phyloP scores from a whole-genome alignment of 37 sponge, comb jelly and placozoan species.

The Bolinopsis microptera region DNA sequence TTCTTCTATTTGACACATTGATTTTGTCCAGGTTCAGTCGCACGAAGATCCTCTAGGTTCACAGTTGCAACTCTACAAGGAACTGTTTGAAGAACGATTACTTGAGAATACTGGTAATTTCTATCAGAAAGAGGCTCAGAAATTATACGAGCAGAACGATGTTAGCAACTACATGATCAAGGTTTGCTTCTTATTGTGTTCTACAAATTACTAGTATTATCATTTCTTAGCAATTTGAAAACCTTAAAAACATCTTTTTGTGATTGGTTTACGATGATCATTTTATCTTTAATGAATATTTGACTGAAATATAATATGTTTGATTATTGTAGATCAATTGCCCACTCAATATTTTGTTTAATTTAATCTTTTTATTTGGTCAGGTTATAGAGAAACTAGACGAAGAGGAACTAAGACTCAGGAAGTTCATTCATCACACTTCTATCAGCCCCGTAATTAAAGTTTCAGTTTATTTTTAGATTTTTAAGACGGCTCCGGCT shows the following conservation, averaged over 20 bases:
- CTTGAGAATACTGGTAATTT: background rate
- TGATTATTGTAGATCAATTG: no score
- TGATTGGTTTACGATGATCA: no score
- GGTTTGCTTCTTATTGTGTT: no score
- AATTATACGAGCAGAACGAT: background rate
- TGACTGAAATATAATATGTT: no score
- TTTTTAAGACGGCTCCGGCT: no score
- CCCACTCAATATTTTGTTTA: no score
- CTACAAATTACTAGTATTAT: no score
- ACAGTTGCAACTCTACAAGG: conserved; percentile 21
- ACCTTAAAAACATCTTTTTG: no score
- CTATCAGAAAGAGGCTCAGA: conserved; percentile 59
- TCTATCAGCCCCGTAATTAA: conserved; percentile 16
- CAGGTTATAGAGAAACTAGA: conserved; percentile 54
- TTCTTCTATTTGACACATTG: no score
- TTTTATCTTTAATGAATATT: no score
- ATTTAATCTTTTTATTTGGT: no score
- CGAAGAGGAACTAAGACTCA: conserved; percentile 46
- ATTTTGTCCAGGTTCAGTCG: conserved; percentile 44
- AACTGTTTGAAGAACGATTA: background rate
- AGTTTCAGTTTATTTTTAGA: background rate
- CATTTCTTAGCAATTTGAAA: no score
- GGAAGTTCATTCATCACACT: conserved; percentile 62
- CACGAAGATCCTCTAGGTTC: conserved; percentile 51
- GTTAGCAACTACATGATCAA: conserved; percentile 62